Percentiles rank a stretch among this genome's conserved stretches.
These are phyloP conservation scores for Limosa lapponica DNA, from an alignment of 2,797 vertebrate genomes.

Conservation along the genomic window DNA sequence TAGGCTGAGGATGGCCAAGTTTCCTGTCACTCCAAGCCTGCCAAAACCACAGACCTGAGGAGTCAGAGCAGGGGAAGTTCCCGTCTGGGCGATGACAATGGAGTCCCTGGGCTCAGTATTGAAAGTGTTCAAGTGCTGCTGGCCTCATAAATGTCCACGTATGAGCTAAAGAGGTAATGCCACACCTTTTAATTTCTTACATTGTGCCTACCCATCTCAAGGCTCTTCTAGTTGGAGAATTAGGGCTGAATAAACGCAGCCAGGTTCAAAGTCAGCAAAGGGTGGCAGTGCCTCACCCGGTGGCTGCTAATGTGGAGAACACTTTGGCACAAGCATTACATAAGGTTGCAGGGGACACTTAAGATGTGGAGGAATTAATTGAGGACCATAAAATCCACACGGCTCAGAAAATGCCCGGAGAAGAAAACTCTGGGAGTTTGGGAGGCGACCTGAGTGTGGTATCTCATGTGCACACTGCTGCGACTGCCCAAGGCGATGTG, in stretches of 20 bases:
- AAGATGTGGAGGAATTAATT: neutral
- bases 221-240: neutral
- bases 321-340: neutral
- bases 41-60: neutral
- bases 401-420: neutral
- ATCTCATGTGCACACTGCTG: neutral
- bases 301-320: neutral
- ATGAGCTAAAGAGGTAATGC: neutral
- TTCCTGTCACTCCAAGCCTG: neutral
- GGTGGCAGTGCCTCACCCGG: rapidly evolving
- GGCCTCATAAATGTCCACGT: rapidly evolving
- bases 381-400: neutral
- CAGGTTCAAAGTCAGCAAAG: neutral
- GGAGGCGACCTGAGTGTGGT: neutral
- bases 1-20: neutral
- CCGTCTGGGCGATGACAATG: neutral
- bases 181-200: neutral
- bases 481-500: rapidly evolving
- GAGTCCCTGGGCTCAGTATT: neutral
- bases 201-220: neutral
- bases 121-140: neutral
- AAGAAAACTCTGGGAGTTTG: neutral
- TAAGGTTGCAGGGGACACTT: neutral
- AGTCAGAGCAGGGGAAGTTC: neutral
- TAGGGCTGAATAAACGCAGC: neutral